Percentiles rank a stretch among this genome's conserved stretches.
phyloP scores from a whole-genome alignment of 2,888 invertebrate genomes.

The Hymenopus coronatus region DNA sequence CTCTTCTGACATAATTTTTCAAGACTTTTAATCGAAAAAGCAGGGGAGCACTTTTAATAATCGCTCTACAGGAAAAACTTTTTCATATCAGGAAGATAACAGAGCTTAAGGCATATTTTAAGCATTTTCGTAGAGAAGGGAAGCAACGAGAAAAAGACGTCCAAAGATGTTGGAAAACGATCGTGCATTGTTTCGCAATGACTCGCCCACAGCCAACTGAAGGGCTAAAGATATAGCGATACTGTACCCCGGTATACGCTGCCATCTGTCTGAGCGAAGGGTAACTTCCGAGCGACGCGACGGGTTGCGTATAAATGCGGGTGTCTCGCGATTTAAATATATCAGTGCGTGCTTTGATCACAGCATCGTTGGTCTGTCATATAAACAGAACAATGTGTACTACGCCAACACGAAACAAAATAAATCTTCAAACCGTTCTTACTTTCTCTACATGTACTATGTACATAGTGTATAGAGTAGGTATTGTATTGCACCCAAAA shows the following conservation, averaged over 20 bases:
- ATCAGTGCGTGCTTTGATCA: neutral
- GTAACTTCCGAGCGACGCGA: neutral
- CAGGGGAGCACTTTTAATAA: neutral
- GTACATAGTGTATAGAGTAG: too few species aligned
- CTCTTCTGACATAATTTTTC: neutral
- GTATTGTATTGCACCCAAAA: too few species aligned
- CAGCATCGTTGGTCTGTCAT: neutral
- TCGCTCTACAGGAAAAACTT: neutral
- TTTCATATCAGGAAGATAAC: neutral
- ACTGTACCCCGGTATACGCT: neutral
- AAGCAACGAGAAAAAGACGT: neutral
- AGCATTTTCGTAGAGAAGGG: neutral
- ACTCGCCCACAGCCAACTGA: neutral
- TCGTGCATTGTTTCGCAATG: neutral
- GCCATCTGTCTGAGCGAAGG: neutral
- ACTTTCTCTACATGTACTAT: too few species aligned
- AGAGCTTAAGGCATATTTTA: neutral
- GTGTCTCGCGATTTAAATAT: neutral
- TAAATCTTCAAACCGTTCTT: too few species aligned
- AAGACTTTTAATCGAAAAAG: neutral
- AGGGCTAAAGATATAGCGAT: neutral
- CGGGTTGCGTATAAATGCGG: neutral
- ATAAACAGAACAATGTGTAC: too few species aligned
- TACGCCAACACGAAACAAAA: too few species aligned
- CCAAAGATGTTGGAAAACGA: neutral